Evolutionary conservation across 2,888 invertebrate species (phyloP), one percentile per base, ranked within the genome.

Genomic region (Cryptocheilus praepositus): DNA sequence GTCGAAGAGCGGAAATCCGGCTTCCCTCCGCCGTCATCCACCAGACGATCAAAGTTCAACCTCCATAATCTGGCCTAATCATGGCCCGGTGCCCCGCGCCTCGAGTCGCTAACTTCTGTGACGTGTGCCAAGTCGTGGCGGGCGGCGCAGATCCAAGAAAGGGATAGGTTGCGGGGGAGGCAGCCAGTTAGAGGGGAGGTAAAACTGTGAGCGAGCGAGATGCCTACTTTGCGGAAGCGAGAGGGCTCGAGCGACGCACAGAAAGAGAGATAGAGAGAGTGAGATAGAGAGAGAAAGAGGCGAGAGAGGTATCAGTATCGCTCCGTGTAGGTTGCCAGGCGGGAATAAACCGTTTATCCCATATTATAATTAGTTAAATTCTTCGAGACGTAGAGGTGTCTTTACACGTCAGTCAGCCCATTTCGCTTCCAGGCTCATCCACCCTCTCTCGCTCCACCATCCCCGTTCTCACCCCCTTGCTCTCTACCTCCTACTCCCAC

Each of bases 281-380:
- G n/a, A n/a, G n/a, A n/a, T n/a, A n/a, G n/a, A n/a, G 55, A 71
- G 71, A 69, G 67, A 75, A 74, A 5, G 59, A 70, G 65, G 76
- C 73, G 77, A 74, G 67, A 58, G 68, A 64, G 80, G 80, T 85
- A 86, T 86, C 83, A 83, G 85, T 84, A 86, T 86, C 82, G 85
- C 76, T 80, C 79, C 77, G 79, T 81, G 83, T 84, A 83, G 83
- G 81, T 83, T 85, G 83, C 83, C 82, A 83, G 84, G 82, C 85
- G 83, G 85, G 84, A 85, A 83, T 86, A 85, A 86, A 86, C 85
- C 85, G 85, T 87, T 88, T 88, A 88, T 88, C 86, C 85, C 84
- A 85, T 86, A 87, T 88, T 88, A 88, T 87, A 88, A 88, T 87
- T 88, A 88, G 86, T 86, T 86, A 87, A 88, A 88, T 88, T 87